Evolutionary conservation across 2,888 invertebrate genomes (phyloP).

Genomic region (Noctua janthina): DNA sequence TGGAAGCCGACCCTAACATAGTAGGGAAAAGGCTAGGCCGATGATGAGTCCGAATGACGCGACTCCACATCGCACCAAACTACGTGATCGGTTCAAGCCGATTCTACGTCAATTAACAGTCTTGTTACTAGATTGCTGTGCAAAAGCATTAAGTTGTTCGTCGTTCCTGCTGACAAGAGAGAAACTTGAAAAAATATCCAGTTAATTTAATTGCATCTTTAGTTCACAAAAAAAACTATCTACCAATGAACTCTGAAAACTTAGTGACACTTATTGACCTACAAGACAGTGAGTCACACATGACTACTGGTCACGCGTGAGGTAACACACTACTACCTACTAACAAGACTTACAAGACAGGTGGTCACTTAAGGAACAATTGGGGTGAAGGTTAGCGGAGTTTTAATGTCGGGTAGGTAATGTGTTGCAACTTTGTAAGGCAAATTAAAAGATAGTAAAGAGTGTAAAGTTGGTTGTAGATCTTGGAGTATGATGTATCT

Average conservation of each 20-base stretch:
- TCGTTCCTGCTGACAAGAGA: no score
- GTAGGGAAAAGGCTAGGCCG: background rate
- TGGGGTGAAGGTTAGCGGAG: conserved; percentile 14
- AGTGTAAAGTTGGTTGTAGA: no score
- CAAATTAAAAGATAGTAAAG: no score
- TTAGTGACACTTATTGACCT: conserved; percentile 25
- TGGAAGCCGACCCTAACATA: background rate
- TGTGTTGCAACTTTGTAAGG: background rate
- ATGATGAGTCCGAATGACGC: background rate
- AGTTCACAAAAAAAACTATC: background rate
- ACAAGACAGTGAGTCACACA: conserved; percentile 31
- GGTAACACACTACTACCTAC: conserved; percentile 16
- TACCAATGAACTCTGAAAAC: conserved; percentile 5
- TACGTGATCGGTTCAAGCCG: no score
- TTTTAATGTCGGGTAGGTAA: background rate
- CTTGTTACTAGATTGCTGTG: no score
- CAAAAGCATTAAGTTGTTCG: no score
- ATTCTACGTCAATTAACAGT: no score
- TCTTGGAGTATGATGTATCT: no score
- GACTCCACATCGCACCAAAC: background rate
- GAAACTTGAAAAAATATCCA: no score
- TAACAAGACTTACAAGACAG: conserved; percentile 26
- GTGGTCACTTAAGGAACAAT: conserved; percentile 31
- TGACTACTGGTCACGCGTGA: conserved; percentile 30
- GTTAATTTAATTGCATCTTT: no score